Evolutionary conservation across 2,113 vertebrate species (phyloP).

Genomic region (Hippocampus abdominalis): DNA sequence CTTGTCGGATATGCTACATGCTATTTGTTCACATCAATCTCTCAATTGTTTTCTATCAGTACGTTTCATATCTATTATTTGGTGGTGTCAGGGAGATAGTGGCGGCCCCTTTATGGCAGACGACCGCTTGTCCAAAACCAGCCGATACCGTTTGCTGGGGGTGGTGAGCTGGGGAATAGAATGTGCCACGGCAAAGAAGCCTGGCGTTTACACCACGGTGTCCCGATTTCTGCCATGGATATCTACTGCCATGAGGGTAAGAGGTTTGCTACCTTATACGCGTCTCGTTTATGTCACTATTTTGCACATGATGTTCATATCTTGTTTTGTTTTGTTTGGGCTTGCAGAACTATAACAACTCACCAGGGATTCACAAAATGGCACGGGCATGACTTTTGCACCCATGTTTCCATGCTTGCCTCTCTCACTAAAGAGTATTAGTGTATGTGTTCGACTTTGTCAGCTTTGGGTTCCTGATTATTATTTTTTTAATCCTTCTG

Average conservation of each 20-base stretch:
- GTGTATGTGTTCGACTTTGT: constrained; percentile 1
- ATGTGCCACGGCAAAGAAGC: constrained; percentile 86
- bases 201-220: constrained; percentile 86
- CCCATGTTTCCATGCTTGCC: not conserved
- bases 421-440: constrained; percentile 20
- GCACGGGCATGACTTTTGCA: constrained; percentile 59
- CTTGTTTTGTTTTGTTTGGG: constrained; percentile 23
- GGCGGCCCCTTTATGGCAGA: constrained; percentile 86
- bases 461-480: not conserved
- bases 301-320: not conserved
- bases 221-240: constrained; percentile 86
- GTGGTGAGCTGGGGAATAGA: constrained; percentile 91
- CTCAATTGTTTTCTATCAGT: not conserved
- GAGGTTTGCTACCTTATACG: constrained; percentile 5
- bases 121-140: constrained; percentile 79
- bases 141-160: constrained; percentile 81
- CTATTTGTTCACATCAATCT: not conserved
- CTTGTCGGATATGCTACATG: not conserved
- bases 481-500: not conserved
- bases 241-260: constrained; percentile 84
- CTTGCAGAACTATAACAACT: constrained; percentile 70
- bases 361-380: constrained; percentile 74
- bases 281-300: not conserved
- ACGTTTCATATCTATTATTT: not conserved
- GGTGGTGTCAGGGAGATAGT: constrained; percentile 80